Evolutionary conservation across 2,113 vertebrate species (phyloP).

Genomic region (Girardinichthys multiradiatus): DNA sequence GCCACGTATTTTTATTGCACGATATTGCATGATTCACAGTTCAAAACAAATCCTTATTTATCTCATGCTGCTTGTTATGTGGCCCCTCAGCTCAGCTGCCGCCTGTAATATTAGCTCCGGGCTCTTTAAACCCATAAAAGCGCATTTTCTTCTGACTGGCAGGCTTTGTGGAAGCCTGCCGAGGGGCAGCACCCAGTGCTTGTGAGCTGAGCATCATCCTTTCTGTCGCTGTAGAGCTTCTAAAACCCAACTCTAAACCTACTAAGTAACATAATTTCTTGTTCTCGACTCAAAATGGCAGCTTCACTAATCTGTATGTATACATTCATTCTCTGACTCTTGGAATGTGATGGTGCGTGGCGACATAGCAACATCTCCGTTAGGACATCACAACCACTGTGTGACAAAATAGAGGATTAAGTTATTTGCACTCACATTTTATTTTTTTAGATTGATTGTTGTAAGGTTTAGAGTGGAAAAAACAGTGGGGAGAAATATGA

Average conservation of each 20-base stretch:
- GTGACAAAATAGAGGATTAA: not conserved
- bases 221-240: not conserved
- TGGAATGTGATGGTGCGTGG: not conserved
- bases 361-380: not conserved
- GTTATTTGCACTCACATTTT: not conserved
- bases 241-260: constrained; percentile 2
- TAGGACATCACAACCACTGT: not conserved
- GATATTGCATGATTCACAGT: constrained; percentile 22
- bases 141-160: constrained; percentile 19
- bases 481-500: not conserved
- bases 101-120: constrained; percentile 27
- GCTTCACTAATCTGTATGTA: not conserved
- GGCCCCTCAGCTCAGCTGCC: constrained; percentile 14
- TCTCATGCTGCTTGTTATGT: constrained; percentile 17
- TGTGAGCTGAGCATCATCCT: constrained; percentile 10
- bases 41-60: constrained; percentile 21
- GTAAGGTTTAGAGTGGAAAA: not conserved
- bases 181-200: constrained; percentile 11
- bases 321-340: not conserved
- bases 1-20: constrained; percentile 12
- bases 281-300: constrained; percentile 5
- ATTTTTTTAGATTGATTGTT: not conserved
- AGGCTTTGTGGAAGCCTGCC: constrained; percentile 19
- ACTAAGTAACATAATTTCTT: constrained; percentile 5
- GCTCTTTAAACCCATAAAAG: constrained; percentile 24